Percentiles rank a stretch among this genome's conserved stretches.
These are phyloP conservation scores for Melieria picta DNA, from an alignment of 2,888 invertebrate genomes.

Conservation along the genomic window DNA sequence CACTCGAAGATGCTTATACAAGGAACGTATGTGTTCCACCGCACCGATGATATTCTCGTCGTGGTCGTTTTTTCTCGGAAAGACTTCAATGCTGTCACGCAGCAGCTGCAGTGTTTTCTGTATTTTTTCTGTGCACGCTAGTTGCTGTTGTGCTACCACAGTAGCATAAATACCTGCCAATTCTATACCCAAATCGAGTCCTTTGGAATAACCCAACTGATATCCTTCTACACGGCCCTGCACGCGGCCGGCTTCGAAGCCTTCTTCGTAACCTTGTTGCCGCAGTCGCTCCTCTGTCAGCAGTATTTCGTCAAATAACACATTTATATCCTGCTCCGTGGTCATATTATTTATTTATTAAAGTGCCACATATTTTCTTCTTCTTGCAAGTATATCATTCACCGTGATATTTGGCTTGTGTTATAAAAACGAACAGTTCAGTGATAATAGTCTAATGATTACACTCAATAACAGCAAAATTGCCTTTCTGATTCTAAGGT, in stretches of 20 bases:
- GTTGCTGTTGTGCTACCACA: conserved; percentile 69
- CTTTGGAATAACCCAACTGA: conserved; percentile 80
- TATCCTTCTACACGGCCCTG: conserved; percentile 72
- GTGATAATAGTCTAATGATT: background rate
- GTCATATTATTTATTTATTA: background rate
- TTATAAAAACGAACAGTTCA: too few species aligned
- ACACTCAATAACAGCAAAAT: too few species aligned
- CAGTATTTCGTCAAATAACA: conserved; percentile 77
- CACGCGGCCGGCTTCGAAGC: conserved; percentile 71
- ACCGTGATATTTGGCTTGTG: background rate
- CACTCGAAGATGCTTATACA: conserved; percentile 76
- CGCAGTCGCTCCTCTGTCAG: conserved; percentile 76
- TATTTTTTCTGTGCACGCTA: conserved; percentile 70
- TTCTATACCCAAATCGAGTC: conserved; percentile 79
- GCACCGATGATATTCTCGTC: conserved; percentile 73
- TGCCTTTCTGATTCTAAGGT: too few species aligned
- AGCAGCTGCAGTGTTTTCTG: conserved; percentile 69
- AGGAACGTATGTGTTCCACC: conserved; percentile 73
- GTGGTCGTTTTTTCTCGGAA: conserved; percentile 75
- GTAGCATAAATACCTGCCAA: conserved; percentile 79
- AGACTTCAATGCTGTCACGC: conserved; percentile 70
- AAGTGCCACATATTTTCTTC: background rate
- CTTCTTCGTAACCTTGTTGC: conserved; percentile 75
- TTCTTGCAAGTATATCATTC: background rate
- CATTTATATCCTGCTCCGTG: conserved; percentile 75